Evolutionary conservation across 2,888 invertebrate species (phyloP).

Genomic region (Torymus texanus): DNA sequence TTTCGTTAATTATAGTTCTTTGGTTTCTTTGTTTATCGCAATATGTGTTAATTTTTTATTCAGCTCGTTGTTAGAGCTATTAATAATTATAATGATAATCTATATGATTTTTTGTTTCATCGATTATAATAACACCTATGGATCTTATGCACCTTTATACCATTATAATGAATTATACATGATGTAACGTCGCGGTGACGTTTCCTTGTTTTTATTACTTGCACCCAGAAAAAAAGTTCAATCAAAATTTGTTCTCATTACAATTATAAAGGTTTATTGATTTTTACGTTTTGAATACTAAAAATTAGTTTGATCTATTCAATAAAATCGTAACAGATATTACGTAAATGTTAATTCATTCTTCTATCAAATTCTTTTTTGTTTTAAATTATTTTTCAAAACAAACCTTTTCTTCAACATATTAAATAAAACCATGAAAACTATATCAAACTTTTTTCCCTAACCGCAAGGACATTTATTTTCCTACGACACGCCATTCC

Average conservation of each 20-base stretch:
- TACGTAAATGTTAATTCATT: no score
- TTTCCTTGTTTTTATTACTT: constrained; percentile 10
- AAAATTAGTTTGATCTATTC: no score
- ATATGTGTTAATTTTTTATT: background rate
- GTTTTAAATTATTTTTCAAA: no score
- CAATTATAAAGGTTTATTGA: background rate
- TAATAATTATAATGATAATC: constrained; percentile 16
- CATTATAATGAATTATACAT: constrained; percentile 34
- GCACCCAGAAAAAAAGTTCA: background rate
- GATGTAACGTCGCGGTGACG: constrained; percentile 23
- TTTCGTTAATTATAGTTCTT: background rate
- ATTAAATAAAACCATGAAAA: background rate
- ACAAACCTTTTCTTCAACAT: no score
- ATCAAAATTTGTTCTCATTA: background rate
- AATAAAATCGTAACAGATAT: no score
- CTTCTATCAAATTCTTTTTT: no score
- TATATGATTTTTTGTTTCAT: constrained; percentile 7
- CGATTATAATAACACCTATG: constrained; percentile 33
- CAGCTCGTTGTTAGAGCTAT: constrained; percentile 5
- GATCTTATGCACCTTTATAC: constrained; percentile 29
- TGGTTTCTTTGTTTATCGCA: constrained; percentile 7
- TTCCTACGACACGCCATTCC: background rate
- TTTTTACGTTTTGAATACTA: no score
- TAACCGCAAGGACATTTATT: constrained; percentile 7
- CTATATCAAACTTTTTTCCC: background rate